phyloP scores from a whole-genome alignment of 2,888 invertebrate species.

The Volucella bombylans region DNA sequence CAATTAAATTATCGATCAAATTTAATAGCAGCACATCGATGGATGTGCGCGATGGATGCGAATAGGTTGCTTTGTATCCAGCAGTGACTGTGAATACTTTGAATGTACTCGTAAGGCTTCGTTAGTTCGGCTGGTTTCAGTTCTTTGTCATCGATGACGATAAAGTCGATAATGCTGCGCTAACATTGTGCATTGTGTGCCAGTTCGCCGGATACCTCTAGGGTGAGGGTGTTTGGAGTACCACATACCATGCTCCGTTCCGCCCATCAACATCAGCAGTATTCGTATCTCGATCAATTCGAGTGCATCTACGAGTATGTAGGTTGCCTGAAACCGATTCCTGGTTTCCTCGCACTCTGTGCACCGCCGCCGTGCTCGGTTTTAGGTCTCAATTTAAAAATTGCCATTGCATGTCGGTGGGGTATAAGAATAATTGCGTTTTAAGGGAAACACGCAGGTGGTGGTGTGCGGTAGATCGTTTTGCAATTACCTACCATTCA shows the following conservation, averaged over 20 bases:
- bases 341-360: neutral
- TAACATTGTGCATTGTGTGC: slow-evolving; percentile 50
- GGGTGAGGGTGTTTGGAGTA: slow-evolving; percentile 67
- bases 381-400: slow-evolving; percentile 64
- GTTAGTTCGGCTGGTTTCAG: slow-evolving; percentile 35
- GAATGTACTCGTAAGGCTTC: slow-evolving; percentile 19
- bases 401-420: slow-evolving; percentile 50
- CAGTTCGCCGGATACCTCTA: slow-evolving; percentile 68
- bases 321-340: slow-evolving; percentile 22
- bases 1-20: slow-evolving; percentile 74
- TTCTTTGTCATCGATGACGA: slow-evolving; percentile 46
- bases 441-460: slow-evolving; percentile 34
- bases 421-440: slow-evolving; percentile 25
- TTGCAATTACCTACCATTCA: slow-evolving; percentile 47
- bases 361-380: slow-evolving; percentile 17
- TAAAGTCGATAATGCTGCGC: slow-evolving; percentile 53
- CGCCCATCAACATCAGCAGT: slow-evolving; percentile 61
- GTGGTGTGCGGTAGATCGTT: slow-evolving; percentile 38
- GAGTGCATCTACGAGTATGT: slow-evolving; percentile 9
- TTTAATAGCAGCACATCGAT: slow-evolving; percentile 64
- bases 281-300: slow-evolving; percentile 38
- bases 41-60: slow-evolving; percentile 48
- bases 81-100: slow-evolving; percentile 1
- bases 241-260: slow-evolving; percentile 54
- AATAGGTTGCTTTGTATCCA: slow-evolving; percentile 17